Evolutionary conservation across 2,888 invertebrate species (phyloP).

Genomic region (Syrphus vitripennis): DNA sequence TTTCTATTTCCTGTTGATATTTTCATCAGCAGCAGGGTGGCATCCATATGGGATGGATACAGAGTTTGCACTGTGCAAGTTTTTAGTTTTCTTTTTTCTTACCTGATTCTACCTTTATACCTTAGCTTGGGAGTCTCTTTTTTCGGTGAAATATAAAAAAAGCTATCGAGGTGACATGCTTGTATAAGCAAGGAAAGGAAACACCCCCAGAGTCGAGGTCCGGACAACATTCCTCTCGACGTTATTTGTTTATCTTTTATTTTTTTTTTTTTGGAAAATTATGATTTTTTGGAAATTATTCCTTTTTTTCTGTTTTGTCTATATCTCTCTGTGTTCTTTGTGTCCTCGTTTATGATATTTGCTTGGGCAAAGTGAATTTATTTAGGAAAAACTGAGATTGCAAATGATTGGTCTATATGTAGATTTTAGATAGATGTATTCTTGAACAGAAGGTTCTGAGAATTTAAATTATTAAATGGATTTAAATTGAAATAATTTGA

Average conservation of each 20-base stretch:
- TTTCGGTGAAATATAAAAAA: neutral
- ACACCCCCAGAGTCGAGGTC: neutral
- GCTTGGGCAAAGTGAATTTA: conserved; percentile 5
- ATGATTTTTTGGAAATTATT: conserved; percentile 14
- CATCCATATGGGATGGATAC: neutral
- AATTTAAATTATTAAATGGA: conserved; percentile 15
- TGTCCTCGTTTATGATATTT: conserved; percentile 18
- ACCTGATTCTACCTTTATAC: neutral
- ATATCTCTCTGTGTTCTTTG: neutral
- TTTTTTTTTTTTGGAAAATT: conserved; percentile 20
- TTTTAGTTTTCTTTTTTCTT: neutral
- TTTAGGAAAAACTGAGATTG: conserved; percentile 14
- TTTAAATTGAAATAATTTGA: neutral
- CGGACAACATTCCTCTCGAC: neutral
- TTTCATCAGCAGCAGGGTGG: neutral
- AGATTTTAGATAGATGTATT: neutral
- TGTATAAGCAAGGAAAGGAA: conserved; percentile 13
- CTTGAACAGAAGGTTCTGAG: neutral
- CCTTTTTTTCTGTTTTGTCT: neutral
- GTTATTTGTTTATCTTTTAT: conserved; percentile 1
- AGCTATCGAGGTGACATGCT: conserved; percentile 12
- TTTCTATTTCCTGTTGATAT: conserved; percentile 62
- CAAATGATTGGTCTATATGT: neutral
- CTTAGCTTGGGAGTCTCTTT: neutral
- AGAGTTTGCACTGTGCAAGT: neutral